Evolutionary conservation across 2,797 vertebrate species (phyloP).

Genomic region (Okamejei kenojei): DNA sequence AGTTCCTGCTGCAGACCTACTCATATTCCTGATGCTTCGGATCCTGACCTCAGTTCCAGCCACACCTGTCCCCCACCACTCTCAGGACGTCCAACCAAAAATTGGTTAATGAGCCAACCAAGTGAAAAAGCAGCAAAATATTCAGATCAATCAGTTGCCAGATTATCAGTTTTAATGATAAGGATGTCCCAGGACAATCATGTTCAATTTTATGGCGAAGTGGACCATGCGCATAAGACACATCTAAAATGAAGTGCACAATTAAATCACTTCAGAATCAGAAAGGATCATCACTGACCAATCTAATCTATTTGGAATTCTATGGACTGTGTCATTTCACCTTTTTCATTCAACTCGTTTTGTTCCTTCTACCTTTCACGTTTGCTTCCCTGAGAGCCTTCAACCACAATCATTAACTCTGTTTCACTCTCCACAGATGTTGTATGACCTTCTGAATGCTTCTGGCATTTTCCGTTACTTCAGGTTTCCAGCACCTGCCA

Average conservation of each 20-base stretch:
- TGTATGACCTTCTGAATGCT: too few species aligned
- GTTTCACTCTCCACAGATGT: background rate
- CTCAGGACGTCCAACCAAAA: too few species aligned
- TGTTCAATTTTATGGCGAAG: background rate
- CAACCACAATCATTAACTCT: background rate
- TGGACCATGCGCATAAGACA: too few species aligned
- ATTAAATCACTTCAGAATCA: background rate
- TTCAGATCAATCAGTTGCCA: too few species aligned
- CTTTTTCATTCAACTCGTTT: background rate
- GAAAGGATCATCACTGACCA: background rate
- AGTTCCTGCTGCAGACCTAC: too few species aligned
- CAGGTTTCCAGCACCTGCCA: background rate
- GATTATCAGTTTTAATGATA: too few species aligned
- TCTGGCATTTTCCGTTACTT: background rate
- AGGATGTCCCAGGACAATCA: background rate
- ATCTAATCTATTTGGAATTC: background rate
- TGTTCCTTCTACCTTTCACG: background rate
- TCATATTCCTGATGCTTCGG: too few species aligned
- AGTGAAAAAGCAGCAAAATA: too few species aligned
- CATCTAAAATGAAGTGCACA: background rate
- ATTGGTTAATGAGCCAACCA: too few species aligned
- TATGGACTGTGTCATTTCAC: background rate
- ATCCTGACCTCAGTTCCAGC: too few species aligned
- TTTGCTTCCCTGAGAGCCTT: background rate
- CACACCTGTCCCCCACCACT: too few species aligned